phyloP scores from a whole-genome alignment of 1,140 invertebrate genomes.

The Pogonognathellus flavescens region DNA sequence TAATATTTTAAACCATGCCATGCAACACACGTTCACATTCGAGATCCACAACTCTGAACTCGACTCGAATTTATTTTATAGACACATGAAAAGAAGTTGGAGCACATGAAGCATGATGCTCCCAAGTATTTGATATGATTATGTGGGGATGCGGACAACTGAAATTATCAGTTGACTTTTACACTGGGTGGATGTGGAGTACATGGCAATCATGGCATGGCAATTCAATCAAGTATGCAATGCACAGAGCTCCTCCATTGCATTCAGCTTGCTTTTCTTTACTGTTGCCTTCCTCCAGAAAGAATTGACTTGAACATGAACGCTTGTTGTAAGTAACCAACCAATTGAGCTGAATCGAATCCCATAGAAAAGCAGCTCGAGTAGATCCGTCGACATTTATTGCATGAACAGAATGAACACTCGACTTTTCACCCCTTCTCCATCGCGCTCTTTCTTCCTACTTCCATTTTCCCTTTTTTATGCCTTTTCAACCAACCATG shows the following conservation, averaged over 20 bases:
- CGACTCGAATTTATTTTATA: background rate
- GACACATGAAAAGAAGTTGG: no score
- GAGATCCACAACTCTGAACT: background rate
- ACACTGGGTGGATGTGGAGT: no score
- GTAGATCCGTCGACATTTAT: background rate
- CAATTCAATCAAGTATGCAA: no score
- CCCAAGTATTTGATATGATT: no score
- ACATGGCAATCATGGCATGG: no score
- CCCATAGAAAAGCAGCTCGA: background rate
- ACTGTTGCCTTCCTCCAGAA: conserved; percentile 6
- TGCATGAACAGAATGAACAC: background rate
- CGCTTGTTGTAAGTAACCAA: background rate
- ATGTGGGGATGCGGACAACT: no score
- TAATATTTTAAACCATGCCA: background rate
- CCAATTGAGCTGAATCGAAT: background rate
- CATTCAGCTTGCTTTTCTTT: background rate
- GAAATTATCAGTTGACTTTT: no score
- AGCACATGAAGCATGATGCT: no score
- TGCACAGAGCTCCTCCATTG: no score
- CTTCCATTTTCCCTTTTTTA: conserved; percentile 7
- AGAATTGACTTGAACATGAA: no score
- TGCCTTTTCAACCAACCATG: conserved; percentile 14
- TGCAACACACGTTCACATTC: background rate
- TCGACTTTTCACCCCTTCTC: conserved; percentile 23
- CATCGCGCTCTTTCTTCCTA: background rate